Base-by-base conservation (phyloP, 2,888 invertebrate genomes). In the Drosophila maculinotata region DNA sequence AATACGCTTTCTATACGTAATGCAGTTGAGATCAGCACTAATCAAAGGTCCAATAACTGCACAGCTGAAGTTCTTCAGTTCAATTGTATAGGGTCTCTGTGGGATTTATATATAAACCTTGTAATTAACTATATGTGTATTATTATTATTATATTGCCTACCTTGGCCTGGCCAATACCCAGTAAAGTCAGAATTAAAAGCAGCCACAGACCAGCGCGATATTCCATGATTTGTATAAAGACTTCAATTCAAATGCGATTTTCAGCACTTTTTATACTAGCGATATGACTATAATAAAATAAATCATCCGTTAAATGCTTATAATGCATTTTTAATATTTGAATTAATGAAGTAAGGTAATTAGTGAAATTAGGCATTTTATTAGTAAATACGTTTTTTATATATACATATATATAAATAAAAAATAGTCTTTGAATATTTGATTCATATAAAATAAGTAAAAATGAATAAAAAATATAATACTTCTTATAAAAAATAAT, bases 41-140 rank as follows among this genome's bases (percentile, higher is more conserved):
- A 17, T 0, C 1, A 33, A n/a, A 3, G 28, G 58, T 0, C 15
- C 28, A 1, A 15, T 1, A 3, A 0, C 0, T 17, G 1, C 1
- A 8, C 79, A 80, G 4, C 5, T 58, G 3, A 76, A 39, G 0
- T 28, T 68, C 3, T n/a, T 38, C 0, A 75, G 2, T n/a, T 69
- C 54, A 4, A 68, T 0, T 1, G 0, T 14, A 7, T 10, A 47
- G 1, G 25, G n/a, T 12, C 23, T 47, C 67, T 67, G 5, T 1
- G n/a, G 12, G 12, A n/a, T n/a, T n/a, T n/a, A n/a, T n/a, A n/a
- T n/a, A n/a, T n/a, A n/a, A n/a, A n/a, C n/a, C n/a, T n/a, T n/a
- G n/a, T n/a, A n/a, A n/a, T n/a, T n/a, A n/a, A n/a, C n/a, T n/a
- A n/a, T n/a, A n/a, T n/a, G n/a, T n/a, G n/a, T n/a, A n/a, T n/a